phyloP scores from a whole-genome alignment of 1,140 invertebrate species.

The Acyrthosiphon pisum region DNA sequence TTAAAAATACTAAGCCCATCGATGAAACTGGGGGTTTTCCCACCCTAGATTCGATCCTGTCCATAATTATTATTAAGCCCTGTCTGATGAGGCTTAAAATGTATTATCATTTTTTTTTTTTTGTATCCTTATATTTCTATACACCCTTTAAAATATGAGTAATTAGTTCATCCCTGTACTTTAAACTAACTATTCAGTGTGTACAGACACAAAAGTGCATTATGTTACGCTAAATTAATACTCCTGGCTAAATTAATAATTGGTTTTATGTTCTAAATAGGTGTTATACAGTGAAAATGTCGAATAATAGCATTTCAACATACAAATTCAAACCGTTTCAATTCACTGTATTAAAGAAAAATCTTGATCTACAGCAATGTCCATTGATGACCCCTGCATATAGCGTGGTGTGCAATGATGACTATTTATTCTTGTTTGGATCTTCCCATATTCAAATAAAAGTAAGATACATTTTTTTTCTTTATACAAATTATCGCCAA shows the following conservation, averaged over 20 bases:
- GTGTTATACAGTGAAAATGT: constrained; percentile 21
- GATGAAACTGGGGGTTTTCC: too few species aligned
- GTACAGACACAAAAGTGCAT: not conserved
- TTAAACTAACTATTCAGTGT: not conserved
- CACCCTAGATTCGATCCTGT: too few species aligned
- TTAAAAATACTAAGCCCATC: too few species aligned
- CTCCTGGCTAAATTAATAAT: not conserved
- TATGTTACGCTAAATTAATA: not conserved
- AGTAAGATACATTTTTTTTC: not conserved
- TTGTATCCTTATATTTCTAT: too few species aligned
- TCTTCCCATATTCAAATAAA: constrained; percentile 81
- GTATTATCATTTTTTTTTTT: too few species aligned
- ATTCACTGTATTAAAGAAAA: constrained; percentile 51
- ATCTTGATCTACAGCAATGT: constrained; percentile 58
- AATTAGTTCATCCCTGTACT: not conserved
- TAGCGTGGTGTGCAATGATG: too few species aligned
- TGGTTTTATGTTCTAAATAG: not conserved
- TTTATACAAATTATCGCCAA: not conserved
- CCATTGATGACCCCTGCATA: too few species aligned
- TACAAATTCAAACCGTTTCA: constrained; percentile 57
- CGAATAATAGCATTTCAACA: not conserved
- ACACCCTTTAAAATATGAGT: not conserved
- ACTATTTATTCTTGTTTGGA: constrained; percentile 81
- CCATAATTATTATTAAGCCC: too few species aligned
- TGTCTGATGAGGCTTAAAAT: too few species aligned